phyloP scores from a whole-genome alignment of 2,113 vertebrate genomes.

The Forbesichthys agassizii region DNA sequence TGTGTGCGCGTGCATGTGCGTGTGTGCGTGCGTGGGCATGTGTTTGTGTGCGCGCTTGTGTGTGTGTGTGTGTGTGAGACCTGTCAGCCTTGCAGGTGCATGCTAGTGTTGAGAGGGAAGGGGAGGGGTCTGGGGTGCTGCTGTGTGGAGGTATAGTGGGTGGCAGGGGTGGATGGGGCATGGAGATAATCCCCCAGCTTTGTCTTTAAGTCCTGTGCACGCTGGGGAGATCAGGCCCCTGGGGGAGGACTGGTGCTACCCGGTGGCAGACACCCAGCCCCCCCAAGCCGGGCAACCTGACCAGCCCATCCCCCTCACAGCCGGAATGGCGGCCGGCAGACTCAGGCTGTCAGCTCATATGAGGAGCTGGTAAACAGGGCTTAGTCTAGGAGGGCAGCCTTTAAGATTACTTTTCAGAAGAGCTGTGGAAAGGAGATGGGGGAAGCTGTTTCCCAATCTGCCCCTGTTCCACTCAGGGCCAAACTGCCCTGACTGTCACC shows the following conservation, averaged over 20 bases:
- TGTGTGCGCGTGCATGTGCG: too few species aligned
- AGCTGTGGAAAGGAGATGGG: neutral
- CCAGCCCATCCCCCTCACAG: constrained; percentile 36
- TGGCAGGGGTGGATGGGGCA: constrained; percentile 73
- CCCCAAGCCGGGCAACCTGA: constrained; percentile 79
- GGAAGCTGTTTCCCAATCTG: constrained; percentile 41
- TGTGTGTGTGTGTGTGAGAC: neutral
- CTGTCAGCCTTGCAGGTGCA: too few species aligned
- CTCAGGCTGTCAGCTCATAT: constrained; percentile 46
- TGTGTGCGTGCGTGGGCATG: neutral
- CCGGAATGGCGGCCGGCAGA: constrained; percentile 22
- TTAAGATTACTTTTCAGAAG: constrained; percentile 25
- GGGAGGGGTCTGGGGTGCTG: neutral
- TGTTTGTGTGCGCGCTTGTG: neutral
- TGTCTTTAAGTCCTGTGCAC: constrained; percentile 82
- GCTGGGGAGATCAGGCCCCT: constrained; percentile 79
- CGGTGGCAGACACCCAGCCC: constrained; percentile 78
- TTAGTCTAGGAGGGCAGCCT: constrained; percentile 36
- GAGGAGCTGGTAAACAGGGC: constrained; percentile 23
- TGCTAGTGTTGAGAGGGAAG: neutral
- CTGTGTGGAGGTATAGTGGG: constrained; percentile 46
- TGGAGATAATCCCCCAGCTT: constrained; percentile 79
- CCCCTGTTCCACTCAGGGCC: constrained; percentile 11
- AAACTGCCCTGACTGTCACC: neutral
- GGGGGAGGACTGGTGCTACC: constrained; percentile 82